Conservation (phyloP, 2,888 invertebrate species). For the Drosophila cognata region DNA sequence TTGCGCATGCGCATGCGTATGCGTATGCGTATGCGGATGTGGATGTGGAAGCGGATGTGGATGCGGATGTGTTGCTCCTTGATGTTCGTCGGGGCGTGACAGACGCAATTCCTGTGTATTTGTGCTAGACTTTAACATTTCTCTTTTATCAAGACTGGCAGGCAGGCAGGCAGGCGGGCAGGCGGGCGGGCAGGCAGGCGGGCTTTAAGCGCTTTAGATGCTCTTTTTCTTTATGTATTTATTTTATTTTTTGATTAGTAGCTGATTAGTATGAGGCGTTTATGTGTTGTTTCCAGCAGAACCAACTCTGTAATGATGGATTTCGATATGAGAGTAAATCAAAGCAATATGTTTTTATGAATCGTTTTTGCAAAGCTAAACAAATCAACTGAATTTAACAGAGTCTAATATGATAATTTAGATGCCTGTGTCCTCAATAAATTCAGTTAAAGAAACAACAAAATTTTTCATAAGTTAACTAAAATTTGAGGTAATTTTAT, state of each 20-base stretch:
- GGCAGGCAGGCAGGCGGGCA: constrained; percentile 45
- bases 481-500: background rate
- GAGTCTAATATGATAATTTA: background rate
- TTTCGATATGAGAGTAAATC: constrained; percentile 11
- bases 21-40: constrained; percentile 48
- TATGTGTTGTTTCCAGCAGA: constrained; percentile 29
- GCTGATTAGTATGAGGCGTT: constrained; percentile 35
- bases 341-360: constrained; percentile 4
- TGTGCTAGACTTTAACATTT: constrained; percentile 84
- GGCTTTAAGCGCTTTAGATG: constrained; percentile 31
- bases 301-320: constrained; percentile 44
- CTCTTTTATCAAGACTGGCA: constrained; percentile 54
- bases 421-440: background rate
- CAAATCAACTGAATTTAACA: background rate
- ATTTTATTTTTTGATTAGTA: constrained; percentile 29
- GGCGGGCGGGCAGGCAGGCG: constrained; percentile 34
- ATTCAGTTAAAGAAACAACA: background rate
- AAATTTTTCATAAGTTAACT: background rate
- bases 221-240: constrained; percentile 8
- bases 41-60: constrained; percentile 48
- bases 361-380: background rate
- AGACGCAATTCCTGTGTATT: constrained; percentile 84
- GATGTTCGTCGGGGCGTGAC: constrained; percentile 79
- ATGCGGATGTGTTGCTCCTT: constrained; percentile 39
- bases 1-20: constrained; percentile 52